Percentiles rank a stretch among this genome's conserved stretches.
Evolutionary conservation across 2,113 vertebrate species (phyloP).

Genomic region (Dicentrarchus labrax): DNA sequence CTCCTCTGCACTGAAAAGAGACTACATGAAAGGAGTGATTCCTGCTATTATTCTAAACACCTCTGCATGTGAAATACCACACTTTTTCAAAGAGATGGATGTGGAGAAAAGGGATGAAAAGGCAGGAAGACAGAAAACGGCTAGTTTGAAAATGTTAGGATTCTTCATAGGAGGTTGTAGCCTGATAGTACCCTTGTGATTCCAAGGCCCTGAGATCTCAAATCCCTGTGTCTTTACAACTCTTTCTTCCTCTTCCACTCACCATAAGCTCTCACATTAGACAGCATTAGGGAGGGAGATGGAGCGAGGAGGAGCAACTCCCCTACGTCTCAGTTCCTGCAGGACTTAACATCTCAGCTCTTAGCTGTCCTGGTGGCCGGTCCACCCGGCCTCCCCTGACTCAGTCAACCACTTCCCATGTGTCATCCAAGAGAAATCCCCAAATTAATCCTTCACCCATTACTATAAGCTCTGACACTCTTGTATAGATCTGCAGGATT

Average conservation of each 20-base stretch:
- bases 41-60: slow-evolving; percentile 80
- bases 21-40: slow-evolving; percentile 77
- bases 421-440: slow-evolving; percentile 53
- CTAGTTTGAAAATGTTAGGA: slow-evolving; percentile 33
- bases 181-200: slow-evolving; percentile 55
- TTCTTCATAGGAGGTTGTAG: slow-evolving; percentile 55
- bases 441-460: slow-evolving; percentile 58
- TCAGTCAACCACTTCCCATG: slow-evolving; percentile 48
- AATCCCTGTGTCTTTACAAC: slow-evolving; percentile 63
- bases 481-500: slow-evolving; percentile 70
- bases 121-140: slow-evolving; percentile 24
- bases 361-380: slow-evolving; percentile 53
- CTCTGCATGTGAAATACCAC: slow-evolving; percentile 76
- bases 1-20: slow-evolving; percentile 71
- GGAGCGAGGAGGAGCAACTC: slow-evolving; percentile 44
- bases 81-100: slow-evolving; percentile 30
- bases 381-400: slow-evolving; percentile 23
- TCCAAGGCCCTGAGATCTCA: slow-evolving; percentile 46
- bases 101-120: slow-evolving; percentile 29
- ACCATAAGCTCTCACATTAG: slow-evolving; percentile 72
- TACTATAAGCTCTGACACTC: slow-evolving; percentile 69
- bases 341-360: slow-evolving; percentile 65
- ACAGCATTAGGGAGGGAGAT: slow-evolving; percentile 59
- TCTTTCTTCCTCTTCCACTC: slow-evolving; percentile 42
- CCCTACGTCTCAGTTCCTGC: slow-evolving; percentile 34